Evolutionary conservation across 23 tunicate genomes (phyloP).

Genomic region (Phallusia fumigata): DNA sequence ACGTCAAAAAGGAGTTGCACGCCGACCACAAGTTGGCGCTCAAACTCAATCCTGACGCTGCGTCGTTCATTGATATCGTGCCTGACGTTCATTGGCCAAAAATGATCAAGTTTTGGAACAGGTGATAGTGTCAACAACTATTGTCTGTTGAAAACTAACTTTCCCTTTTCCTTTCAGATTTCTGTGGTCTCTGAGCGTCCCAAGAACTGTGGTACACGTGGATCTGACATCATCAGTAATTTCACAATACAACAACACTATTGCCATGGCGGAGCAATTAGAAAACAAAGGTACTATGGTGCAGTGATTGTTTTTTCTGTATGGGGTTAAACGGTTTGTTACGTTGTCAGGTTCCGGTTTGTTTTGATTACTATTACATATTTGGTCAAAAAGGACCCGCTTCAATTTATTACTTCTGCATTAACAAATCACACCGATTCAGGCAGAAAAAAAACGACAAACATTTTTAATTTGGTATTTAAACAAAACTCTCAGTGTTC

Average conservation of each 20-base stretch:
- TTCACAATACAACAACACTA: constrained; percentile 53
- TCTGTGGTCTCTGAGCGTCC: constrained; percentile 82
- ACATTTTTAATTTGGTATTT: no score
- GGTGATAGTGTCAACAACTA: constrained; percentile 15
- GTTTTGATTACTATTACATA: no score
- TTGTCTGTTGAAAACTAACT: no score
- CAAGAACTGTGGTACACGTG: constrained; percentile 61
- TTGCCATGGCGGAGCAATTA: constrained; percentile 11
- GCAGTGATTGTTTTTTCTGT: not conserved
- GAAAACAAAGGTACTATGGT: not conserved
- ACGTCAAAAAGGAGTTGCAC: constrained; percentile 37
- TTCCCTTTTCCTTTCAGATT: constrained; percentile 45
- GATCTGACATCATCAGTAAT: constrained; percentile 62
- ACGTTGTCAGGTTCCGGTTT: no score
- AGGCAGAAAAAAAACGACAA: no score
- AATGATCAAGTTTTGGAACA: constrained; percentile 79
- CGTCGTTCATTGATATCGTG: constrained; percentile 41
- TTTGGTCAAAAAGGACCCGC: no score
- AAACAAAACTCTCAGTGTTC: no score
- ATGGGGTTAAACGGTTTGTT: not conserved
- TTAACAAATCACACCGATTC: no score
- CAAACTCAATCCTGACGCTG: constrained; percentile 67
- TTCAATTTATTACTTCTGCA: no score
- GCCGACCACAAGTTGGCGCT: constrained; percentile 69
- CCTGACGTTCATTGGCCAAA: constrained; percentile 62